Conservation (phyloP, 2,113 vertebrate genomes). For the Erythrolamprus reginae region DNA sequence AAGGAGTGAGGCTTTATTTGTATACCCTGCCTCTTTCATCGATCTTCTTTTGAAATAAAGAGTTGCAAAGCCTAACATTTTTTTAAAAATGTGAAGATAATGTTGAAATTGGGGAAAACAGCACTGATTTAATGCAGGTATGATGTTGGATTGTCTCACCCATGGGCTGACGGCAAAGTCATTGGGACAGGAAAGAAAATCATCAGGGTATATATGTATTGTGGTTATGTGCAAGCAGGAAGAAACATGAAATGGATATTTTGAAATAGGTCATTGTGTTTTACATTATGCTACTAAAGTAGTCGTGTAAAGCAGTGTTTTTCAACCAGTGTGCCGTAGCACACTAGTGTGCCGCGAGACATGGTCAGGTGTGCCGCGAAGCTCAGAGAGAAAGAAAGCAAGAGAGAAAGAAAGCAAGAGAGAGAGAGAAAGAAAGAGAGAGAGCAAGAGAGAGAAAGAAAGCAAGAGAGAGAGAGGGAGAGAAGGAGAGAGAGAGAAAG, state of each 20-base stretch:
- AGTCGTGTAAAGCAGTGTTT: no score
- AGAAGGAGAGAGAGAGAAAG: no score
- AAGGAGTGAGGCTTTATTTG: neutral
- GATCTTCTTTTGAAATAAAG: neutral
- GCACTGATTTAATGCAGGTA: neutral
- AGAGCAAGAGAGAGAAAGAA: no score
- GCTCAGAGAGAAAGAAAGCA: no score
- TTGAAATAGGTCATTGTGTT: neutral
- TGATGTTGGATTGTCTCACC: neutral
- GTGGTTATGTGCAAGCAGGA: neutral
- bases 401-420: no score
- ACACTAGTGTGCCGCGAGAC: no score
- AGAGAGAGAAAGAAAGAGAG: no score
- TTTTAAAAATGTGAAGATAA: neutral
- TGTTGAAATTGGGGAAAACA: neutral
- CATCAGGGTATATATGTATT: neutral
- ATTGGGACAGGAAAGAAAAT: neutral
- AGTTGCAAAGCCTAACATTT: neutral
- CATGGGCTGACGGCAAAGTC: neutral
- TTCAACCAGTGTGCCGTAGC: no score
- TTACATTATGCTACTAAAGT: neutral
- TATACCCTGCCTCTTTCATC: neutral
- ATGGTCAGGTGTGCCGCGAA: no score
- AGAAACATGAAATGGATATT: neutral
- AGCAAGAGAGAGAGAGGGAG: no score